phyloP scores from a whole-genome alignment of 2,888 invertebrate species.

The Callinectes sapidus region DNA sequence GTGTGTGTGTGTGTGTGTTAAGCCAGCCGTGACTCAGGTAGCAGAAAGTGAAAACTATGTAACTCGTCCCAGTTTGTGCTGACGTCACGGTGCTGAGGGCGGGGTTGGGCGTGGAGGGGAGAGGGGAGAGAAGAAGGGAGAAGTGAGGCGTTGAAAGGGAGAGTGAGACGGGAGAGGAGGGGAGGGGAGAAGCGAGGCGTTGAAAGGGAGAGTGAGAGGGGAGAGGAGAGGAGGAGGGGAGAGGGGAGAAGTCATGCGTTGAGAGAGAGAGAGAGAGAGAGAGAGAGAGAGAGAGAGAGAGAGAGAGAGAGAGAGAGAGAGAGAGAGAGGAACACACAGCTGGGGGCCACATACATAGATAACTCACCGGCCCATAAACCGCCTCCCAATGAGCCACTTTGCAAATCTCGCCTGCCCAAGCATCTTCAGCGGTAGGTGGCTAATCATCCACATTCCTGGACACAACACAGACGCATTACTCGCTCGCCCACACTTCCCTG shows the following conservation, averaged over 20 bases:
- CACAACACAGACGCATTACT: not conserved
- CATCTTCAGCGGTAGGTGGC: not conserved
- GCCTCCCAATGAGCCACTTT: not conserved
- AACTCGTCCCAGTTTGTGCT: not conserved
- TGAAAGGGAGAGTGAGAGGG: too few species aligned
- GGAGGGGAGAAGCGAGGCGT: too few species aligned
- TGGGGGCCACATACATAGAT: not conserved
- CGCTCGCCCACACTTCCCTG: not conserved
- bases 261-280: conserved; percentile 16
- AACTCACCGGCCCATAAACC: not conserved
- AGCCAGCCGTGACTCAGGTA: not conserved
- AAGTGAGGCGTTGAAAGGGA: not conserved
- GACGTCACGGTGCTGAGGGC: not conserved
- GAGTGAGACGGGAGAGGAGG: not conserved
- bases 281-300: conserved; percentile 25
- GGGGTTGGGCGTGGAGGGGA: not conserved
- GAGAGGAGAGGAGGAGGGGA: too few species aligned
- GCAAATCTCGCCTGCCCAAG: not conserved
- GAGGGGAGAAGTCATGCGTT: too few species aligned
- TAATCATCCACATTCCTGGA: not conserved
- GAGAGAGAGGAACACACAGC: not conserved
- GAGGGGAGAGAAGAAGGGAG: not conserved
- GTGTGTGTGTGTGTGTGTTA: conserved; percentile 21
- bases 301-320: conserved; percentile 24
- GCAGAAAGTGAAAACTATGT: conserved; percentile 14